Conservation (phyloP, 2,113 vertebrate genomes). For the Peucedramus taeniatus region DNA sequence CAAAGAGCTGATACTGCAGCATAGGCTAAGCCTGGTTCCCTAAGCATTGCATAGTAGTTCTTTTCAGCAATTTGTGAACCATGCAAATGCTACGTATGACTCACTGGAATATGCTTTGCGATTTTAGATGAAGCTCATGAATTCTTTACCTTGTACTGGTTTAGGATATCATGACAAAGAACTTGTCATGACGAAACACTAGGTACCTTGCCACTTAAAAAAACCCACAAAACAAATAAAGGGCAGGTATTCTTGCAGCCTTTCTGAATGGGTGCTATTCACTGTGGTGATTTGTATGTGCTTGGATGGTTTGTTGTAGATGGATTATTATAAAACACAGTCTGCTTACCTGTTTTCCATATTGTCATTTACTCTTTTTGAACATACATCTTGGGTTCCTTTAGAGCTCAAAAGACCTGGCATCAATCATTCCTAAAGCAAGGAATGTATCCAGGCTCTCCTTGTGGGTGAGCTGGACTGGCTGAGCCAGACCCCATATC, state of each 20-base stretch:
- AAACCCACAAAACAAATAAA: not conserved
- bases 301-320: not conserved
- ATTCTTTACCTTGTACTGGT: not conserved
- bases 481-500: not conserved
- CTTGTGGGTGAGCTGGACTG: not conserved
- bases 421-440: slow-evolving; percentile 34
- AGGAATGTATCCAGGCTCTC: not conserved
- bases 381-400: not conserved
- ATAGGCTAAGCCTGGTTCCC: not conserved
- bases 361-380: not conserved
- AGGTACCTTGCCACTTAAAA: not conserved
- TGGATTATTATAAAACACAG: not conserved
- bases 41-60: not conserved
- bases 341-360: not conserved
- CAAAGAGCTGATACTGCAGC: not conserved
- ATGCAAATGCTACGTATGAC: not conserved
- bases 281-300: not conserved
- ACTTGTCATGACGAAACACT: not conserved
- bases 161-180: not conserved
- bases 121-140: not conserved
- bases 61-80: not conserved
- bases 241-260: not conserved
- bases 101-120: not conserved
- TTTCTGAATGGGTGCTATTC: not conserved
- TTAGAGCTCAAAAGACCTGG: not conserved